Base-by-base conservation (phyloP, 2,888 invertebrate species). In the Melieria omissa region DNA sequence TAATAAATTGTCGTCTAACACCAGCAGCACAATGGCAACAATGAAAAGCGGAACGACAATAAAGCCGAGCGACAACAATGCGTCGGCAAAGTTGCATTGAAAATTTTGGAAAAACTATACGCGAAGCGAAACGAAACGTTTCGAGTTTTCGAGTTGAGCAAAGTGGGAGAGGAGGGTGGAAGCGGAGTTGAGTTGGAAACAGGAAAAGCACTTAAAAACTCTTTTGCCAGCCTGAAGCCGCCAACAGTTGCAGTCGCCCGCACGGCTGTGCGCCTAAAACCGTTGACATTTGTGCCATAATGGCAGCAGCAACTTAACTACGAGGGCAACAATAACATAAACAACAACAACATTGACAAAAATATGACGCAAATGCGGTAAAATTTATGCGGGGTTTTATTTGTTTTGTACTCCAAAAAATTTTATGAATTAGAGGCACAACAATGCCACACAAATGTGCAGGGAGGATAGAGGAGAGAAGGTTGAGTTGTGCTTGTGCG, bases 141-240 rank as follows among this genome's bases (percentile, higher is more conserved):
- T 29, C 29, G 16, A 16, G 16, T 16, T 16, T 16, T 16, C 16
- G 2, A 29, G 29, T 29, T 29, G 29, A 29, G 29, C 29, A 29
- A 29, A 29, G 29, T 29, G 29, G 29, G 0, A 3, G 29, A 29
- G 29, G 2, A 29, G 29, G 2, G 2, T 29, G 29, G 29, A 29
- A 66, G 61, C 60, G 60, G 66, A 61, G 65, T 60, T 54, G 68
- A 63, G 71, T 65, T 71, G 73, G 68, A 68, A 73, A 71, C 71
- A 61, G 73, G 67, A 71, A 73, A 68, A 71, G 70, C 73, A 73
- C 73, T 73, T 71, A 73, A 65, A 64, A 65, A 65, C 73, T 70
- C 61, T 73, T 73, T 55, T 41, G 12, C 14, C 29, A 42, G 49
- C 60, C 66, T 49, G 47, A 47, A 60, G 44, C 67, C 47, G 41